Conservation (phyloP, 2,113 vertebrate species). For the Ochotona princeps region DNA sequence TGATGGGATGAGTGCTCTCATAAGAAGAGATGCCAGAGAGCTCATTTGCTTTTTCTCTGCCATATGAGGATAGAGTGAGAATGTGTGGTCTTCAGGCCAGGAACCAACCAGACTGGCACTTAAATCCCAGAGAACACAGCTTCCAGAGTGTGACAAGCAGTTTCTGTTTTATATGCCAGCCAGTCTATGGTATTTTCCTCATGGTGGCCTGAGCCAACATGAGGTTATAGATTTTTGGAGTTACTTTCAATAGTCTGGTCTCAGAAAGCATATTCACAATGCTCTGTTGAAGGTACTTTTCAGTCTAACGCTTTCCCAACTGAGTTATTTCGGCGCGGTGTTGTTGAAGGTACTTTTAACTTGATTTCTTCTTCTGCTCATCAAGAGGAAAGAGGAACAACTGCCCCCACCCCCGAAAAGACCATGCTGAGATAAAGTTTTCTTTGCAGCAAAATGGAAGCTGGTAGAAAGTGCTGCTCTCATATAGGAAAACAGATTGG, state of each 20-base stretch:
- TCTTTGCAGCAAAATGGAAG: slow-evolving; percentile 20
- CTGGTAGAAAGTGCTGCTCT: slow-evolving; percentile 2
- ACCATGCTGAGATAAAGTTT: slow-evolving; percentile 41
- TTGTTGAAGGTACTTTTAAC: not conserved
- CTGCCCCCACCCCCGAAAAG: not conserved
- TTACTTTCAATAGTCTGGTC: slow-evolving; percentile 30
- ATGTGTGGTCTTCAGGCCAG: not conserved
- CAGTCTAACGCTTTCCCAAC: too few relatives aligned
- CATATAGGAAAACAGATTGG: not conserved
- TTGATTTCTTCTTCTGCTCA: slow-evolving; percentile 36
- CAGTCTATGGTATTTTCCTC: not conserved
- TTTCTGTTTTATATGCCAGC: slow-evolving; percentile 3
- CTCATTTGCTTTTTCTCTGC: not conserved
- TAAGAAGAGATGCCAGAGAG: not conserved
- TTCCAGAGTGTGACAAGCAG: slow-evolving; percentile 7
- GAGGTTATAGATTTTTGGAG: slow-evolving; percentile 22
- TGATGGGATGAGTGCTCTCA: not conserved
- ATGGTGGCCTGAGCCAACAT: not conserved
- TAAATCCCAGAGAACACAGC: not conserved
- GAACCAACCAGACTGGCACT: not conserved
- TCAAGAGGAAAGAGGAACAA: not conserved
- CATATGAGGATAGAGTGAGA: not conserved
- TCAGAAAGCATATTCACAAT: slow-evolving; percentile 45
- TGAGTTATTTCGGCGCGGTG: too few relatives aligned
- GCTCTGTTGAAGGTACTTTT: not conserved